phyloP scores from a whole-genome alignment of 2,797 vertebrate genomes.

The Alosa sapidissima region DNA sequence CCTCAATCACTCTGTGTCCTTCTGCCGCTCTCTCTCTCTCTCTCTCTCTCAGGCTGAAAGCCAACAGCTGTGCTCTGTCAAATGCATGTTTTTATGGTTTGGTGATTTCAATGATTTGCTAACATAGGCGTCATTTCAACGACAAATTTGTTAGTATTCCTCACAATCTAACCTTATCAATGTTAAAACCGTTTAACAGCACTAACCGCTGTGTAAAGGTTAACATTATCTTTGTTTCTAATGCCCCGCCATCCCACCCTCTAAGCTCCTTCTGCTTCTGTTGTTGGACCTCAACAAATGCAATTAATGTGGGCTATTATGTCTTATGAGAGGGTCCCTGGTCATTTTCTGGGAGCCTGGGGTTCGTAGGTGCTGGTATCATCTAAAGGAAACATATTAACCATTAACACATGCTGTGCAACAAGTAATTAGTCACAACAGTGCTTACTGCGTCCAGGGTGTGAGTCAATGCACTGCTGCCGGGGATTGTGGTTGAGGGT shows the following conservation, averaged over 20 bases:
- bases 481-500: not conserved
- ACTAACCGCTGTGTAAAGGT: not conserved
- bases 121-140: not conserved
- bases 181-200: not conserved
- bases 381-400: conserved; percentile 9
- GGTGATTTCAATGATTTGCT: conserved; percentile 1
- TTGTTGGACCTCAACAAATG: not conserved
- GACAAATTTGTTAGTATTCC: not conserved
- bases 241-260: not conserved
- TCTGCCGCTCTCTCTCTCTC: not conserved
- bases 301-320: not conserved
- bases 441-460: not conserved
- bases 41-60: not conserved
- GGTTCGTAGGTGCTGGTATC: not conserved
- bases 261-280: not conserved
- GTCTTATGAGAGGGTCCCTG: not conserved
- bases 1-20: not conserved
- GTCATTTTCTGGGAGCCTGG: not conserved
- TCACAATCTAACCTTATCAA: not conserved
- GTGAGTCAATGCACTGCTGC: not conserved
- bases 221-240: not conserved
- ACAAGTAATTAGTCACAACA: conserved; percentile 1
- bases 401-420: not conserved
- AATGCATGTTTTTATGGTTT: not conserved
- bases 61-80: not conserved